A percentile compares a stretch with the other conserved stretches of the same genome.
These are phyloP conservation scores for Cephalotes varians DNA, from an alignment of 2,888 invertebrate genomes.

Conservation along the genomic window DNA sequence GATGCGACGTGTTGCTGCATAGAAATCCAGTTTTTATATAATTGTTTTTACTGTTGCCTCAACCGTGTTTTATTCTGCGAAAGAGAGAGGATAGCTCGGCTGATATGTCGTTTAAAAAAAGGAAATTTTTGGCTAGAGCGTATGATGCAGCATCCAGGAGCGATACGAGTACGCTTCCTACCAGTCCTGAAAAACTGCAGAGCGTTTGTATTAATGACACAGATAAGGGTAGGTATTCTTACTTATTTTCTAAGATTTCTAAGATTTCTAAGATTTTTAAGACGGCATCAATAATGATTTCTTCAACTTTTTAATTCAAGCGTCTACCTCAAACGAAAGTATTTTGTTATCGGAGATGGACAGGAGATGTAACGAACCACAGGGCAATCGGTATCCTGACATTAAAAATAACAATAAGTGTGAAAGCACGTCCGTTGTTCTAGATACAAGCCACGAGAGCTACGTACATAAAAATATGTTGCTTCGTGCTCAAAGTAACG, in stretches of 20 bases:
- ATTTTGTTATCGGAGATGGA: background rate
- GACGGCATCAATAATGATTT: background rate
- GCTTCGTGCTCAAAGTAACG: background rate
- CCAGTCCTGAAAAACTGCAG: constrained; percentile 58
- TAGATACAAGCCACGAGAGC: background rate
- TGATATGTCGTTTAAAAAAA: constrained; percentile 34
- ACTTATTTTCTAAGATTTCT: background rate
- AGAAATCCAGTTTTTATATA: background rate
- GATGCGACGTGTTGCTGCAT: background rate
- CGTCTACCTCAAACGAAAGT: constrained; percentile 27
- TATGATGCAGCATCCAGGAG: background rate
- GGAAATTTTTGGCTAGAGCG: constrained; percentile 32
- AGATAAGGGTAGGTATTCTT: background rate
- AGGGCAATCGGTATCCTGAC: background rate
- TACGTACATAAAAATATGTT: background rate
- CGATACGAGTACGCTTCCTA: constrained; percentile 59
- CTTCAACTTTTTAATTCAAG: constrained; percentile 17
- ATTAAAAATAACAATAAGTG: background rate
- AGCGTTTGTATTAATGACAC: constrained; percentile 55
- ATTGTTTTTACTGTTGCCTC: background rate
- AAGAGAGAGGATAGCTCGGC: constrained; percentile 22
- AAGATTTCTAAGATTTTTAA: too few species aligned
- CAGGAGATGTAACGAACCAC: constrained; percentile 1
- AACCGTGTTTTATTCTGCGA: background rate
- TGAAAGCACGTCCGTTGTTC: background rate